Percentiles rank a stretch among this genome's conserved stretches.
These are phyloP conservation scores for Hycleus phaleratus DNA, from an alignment of 1,140 invertebrate species.

Conservation along the genomic window DNA sequence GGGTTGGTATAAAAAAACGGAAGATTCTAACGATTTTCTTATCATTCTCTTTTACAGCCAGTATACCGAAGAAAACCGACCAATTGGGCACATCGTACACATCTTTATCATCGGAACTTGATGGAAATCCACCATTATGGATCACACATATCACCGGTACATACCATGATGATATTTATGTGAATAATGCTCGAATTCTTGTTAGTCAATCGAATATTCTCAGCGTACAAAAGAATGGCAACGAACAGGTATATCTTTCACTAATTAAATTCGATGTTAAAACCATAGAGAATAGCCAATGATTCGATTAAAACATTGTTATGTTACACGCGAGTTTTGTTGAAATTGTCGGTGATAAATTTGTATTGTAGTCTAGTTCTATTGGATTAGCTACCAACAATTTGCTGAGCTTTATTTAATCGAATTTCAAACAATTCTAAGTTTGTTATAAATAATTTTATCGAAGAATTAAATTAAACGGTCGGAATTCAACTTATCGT, in stretches of 20 bases:
- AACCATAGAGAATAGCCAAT: not conserved
- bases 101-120: slow-evolving; percentile 62
- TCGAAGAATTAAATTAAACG: no score
- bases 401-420: no score
- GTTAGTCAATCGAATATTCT: slow-evolving; percentile 60
- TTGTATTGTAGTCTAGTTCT: no score
- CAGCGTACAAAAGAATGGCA: slow-evolving; percentile 48
- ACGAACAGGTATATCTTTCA: slow-evolving; percentile 55
- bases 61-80: slow-evolving; percentile 58
- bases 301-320: not conserved
- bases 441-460: no score
- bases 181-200: slow-evolving; percentile 72
- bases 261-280: no score
- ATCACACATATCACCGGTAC: slow-evolving; percentile 54
- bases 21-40: no score
- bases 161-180: slow-evolving; percentile 61
- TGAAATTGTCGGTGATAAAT: not conserved
- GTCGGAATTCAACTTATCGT: no score
- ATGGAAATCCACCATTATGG: slow-evolving; percentile 74
- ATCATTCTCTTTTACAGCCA: slow-evolving; percentile 49
- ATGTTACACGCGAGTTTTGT: not conserved
- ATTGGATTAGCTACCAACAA: no score
- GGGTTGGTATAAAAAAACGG: no score
- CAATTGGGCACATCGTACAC: slow-evolving; percentile 50
- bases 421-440: no score